These are phyloP conservation scores for Podarcis cretensis DNA, from an alignment of 2,113 vertebrate genomes.

Conservation along the genomic window DNA sequence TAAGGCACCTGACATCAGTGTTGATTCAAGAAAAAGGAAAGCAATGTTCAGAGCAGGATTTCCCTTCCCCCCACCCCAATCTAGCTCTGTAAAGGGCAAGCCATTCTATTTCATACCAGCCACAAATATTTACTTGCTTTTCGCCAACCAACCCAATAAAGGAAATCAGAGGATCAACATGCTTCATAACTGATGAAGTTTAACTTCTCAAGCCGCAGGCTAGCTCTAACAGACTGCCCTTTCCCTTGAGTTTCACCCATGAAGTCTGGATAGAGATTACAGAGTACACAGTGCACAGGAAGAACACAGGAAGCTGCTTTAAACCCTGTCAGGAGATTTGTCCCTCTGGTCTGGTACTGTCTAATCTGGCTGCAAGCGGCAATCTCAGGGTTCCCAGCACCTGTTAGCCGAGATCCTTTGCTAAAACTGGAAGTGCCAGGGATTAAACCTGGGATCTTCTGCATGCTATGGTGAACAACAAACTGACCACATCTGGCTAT, in stretches of 20 bases:
- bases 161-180: background rate
- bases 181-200: background rate
- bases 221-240: background rate
- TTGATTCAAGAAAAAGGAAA: background rate
- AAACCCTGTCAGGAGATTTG: background rate
- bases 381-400: background rate
- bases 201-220: too few species aligned
- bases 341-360: background rate
- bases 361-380: background rate
- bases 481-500: background rate
- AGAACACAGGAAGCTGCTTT: background rate
- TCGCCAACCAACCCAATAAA: background rate
- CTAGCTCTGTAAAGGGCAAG: background rate
- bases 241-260: background rate
- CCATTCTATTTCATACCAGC: background rate
- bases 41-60: background rate
- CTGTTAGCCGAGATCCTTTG: background rate
- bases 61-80: too few species aligned
- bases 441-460: background rate
- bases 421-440: background rate
- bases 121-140: background rate
- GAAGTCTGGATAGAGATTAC: background rate
- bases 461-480: background rate
- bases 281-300: background rate
- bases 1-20: background rate